A percentile compares a stretch with the other conserved stretches of the same genome.
phyloP scores from a whole-genome alignment of 2,888 invertebrate genomes.

The Macaria notata region DNA sequence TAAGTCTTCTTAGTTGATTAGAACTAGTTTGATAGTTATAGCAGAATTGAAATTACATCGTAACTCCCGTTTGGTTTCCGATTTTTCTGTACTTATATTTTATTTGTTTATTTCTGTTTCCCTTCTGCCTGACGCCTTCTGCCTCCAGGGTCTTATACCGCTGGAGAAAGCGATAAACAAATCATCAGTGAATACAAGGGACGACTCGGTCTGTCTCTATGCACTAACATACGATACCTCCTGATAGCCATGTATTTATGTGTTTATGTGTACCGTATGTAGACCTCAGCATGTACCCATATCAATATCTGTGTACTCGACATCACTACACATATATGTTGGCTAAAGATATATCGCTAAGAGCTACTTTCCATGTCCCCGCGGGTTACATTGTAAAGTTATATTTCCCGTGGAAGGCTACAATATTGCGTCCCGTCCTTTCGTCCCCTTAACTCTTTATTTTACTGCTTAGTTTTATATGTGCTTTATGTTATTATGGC shows the following conservation, averaged over 20 bases:
- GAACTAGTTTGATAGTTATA: constrained; percentile 70
- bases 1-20: constrained; percentile 72
- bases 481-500: constrained; percentile 44
- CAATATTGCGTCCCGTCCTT: constrained; percentile 9
- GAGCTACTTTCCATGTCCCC: constrained; percentile 7
- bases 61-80: constrained; percentile 47
- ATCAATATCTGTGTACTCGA: constrained; percentile 24
- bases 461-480: constrained; percentile 34
- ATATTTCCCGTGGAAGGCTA: constrained; percentile 8
- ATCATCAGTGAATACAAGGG: constrained; percentile 75
- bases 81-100: constrained; percentile 54
- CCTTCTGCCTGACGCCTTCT: constrained; percentile 66
- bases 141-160: constrained; percentile 77
- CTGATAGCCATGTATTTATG: constrained; percentile 61
- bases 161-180: constrained; percentile 80
- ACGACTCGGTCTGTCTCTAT: constrained; percentile 78
- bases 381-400: constrained; percentile 19
- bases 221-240: constrained; percentile 58
- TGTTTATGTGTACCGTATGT: constrained; percentile 70
- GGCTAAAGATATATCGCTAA: constrained; percentile 22
- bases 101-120: constrained; percentile 67
- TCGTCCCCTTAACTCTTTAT: constrained; percentile 7
- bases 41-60: constrained; percentile 52
- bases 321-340: constrained; percentile 20
- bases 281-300: constrained; percentile 70